Percentiles rank a stretch among this genome's conserved stretches.
Evolutionary conservation across 2,888 invertebrate genomes (phyloP).

Genomic region (Sarcophaga carnaria): DNA sequence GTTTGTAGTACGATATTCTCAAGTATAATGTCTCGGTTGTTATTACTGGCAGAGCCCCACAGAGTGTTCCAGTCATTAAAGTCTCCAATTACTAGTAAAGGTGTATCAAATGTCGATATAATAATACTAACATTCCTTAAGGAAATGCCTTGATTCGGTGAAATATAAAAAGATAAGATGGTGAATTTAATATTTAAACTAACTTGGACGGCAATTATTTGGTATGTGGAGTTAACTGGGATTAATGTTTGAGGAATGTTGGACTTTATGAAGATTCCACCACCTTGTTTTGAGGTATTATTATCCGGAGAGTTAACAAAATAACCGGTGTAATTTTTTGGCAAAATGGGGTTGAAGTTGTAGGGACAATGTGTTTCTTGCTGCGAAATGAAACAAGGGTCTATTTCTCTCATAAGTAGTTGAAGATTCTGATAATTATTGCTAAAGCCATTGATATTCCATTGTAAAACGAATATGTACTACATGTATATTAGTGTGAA

Average conservation of each 20-base stretch:
- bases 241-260: too few species aligned
- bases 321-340: neutral
- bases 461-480: too few species aligned
- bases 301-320: too few species aligned
- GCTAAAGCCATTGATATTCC: too few species aligned
- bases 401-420: too few species aligned
- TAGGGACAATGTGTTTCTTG: neutral
- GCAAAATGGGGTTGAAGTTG: neutral
- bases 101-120: neutral
- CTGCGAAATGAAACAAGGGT: too few species aligned
- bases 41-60: neutral
- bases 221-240: too few species aligned
- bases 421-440: neutral
- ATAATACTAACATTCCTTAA: neutral
- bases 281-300: too few species aligned
- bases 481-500: too few species aligned
- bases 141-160: neutral
- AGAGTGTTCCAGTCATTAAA: neutral
- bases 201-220: neutral
- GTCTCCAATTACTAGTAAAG: neutral
- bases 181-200: neutral
- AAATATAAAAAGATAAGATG: slow-evolving; percentile 12
- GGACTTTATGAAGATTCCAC: too few species aligned
- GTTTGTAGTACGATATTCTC: neutral
- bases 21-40: neutral